Conservation (phyloP, 1,140 invertebrate genomes). For the Bombus ignitus region DNA sequence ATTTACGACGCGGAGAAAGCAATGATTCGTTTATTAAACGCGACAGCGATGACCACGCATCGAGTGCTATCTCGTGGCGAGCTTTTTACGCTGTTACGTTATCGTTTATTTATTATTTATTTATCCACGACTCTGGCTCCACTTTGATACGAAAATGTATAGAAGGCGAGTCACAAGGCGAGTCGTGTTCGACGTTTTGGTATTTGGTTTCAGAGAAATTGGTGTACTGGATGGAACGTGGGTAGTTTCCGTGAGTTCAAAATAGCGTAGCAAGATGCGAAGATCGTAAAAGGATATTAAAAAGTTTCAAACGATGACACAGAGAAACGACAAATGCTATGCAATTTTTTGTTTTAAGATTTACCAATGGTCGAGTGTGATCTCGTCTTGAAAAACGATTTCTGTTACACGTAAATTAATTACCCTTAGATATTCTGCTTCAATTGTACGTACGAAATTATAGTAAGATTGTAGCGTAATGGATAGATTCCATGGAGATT, state of each 20-base stretch:
- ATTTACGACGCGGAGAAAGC: background rate
- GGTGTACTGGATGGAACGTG: no score
- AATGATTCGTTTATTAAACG: slow-evolving; percentile 7
- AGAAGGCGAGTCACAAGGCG: background rate
- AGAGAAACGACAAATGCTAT: no score
- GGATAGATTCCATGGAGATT: background rate
- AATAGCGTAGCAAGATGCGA: no score
- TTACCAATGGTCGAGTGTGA: no score
- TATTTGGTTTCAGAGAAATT: background rate
- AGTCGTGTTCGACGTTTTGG: background rate
- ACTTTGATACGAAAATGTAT: background rate
- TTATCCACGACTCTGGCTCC: background rate
- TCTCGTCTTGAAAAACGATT: background rate
- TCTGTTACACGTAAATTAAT: background rate
- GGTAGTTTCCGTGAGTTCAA: background rate
- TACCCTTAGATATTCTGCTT: background rate
- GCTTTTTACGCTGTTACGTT: background rate
- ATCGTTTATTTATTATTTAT: background rate
- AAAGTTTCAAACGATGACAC: no score
- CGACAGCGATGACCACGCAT: background rate
- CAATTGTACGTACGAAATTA: background rate
- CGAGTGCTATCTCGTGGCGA: background rate
- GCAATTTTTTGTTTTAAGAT: no score
- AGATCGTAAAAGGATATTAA: no score
- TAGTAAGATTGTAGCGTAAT: background rate